These are phyloP conservation scores for Lophochroa leadbeateri DNA, from an alignment of 2,113 vertebrate genomes.

Conservation along the genomic window DNA sequence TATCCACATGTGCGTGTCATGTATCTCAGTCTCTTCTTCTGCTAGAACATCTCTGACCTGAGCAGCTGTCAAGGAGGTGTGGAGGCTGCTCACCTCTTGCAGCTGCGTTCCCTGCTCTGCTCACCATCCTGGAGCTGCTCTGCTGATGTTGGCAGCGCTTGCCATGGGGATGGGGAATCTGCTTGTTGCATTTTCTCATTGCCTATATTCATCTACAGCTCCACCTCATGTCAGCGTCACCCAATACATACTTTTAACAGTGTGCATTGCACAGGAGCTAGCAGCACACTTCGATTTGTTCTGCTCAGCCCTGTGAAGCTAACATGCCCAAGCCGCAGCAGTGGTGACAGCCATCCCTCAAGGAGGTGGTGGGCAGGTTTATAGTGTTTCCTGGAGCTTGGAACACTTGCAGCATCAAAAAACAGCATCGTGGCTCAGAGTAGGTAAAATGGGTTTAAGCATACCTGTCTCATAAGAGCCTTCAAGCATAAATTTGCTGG, in stretches of 20 bases:
- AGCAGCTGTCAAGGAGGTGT: too few relatives aligned
- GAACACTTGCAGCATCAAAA: not conserved
- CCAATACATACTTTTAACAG: not conserved
- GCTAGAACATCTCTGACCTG: not conserved
- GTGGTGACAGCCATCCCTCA: not conserved
- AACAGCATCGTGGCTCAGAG: accelerated
- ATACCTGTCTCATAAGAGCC: not conserved
- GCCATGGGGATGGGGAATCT: accelerated
- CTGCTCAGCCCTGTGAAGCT: not conserved
- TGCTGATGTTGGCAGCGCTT: not conserved
- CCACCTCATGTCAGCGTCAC: accelerated
- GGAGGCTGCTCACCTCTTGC: not conserved
- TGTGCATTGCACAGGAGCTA: accelerated
- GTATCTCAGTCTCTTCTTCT: not conserved
- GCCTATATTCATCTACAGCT: not conserved
- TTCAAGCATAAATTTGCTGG: not conserved
- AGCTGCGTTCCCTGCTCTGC: not conserved
- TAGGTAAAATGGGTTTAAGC: not conserved
- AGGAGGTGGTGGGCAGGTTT: not conserved
- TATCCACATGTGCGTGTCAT: accelerated
- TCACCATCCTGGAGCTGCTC: not conserved
- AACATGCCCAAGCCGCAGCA: accelerated
- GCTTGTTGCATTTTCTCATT: not conserved
- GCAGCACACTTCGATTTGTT: not conserved
- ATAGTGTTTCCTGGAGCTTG: not conserved